These are phyloP conservation scores for Echiichthys vipera DNA, from an alignment of 2,797 vertebrate genomes.

Conservation along the genomic window DNA sequence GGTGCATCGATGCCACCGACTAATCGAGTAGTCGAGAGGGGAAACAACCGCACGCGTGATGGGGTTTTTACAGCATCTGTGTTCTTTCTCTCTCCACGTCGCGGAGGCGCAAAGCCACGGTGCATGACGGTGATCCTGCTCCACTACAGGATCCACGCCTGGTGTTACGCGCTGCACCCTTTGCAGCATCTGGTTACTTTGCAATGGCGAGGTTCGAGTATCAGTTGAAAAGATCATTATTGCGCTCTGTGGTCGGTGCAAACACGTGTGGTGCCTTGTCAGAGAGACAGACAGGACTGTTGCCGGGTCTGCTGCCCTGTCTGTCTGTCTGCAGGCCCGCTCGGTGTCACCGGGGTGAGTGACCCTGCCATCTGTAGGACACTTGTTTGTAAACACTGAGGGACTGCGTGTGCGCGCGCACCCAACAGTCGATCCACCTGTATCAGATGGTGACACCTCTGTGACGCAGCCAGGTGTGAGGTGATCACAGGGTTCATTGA, in stretches of 20 bases:
- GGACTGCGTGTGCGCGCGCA: neutral
- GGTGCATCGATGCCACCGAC: neutral
- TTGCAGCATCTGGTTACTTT: slow-evolving; percentile 72
- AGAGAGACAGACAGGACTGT: neutral
- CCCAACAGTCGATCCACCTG: neutral
- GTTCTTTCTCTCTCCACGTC: neutral
- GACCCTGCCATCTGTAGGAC: slow-evolving; percentile 66
- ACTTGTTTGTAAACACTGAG: slow-evolving; percentile 85
- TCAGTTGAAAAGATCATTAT: slow-evolving; percentile 1
- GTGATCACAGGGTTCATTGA: too few species aligned
- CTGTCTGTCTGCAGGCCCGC: slow-evolving; percentile 10
- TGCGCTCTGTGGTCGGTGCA: neutral
- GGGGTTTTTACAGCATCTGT: neutral
- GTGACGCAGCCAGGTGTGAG: too few species aligned
- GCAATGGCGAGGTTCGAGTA: slow-evolving; percentile 9
- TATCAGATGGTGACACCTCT: slow-evolving; percentile 1
- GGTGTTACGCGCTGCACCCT: slow-evolving; percentile 56
- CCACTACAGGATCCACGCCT: slow-evolving; percentile 69
- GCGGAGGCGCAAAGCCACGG: slow-evolving; percentile 24
- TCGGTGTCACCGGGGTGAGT: slow-evolving; percentile 34
- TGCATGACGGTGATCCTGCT: slow-evolving; percentile 10
- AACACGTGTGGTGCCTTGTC: neutral
- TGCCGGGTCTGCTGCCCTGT: neutral
- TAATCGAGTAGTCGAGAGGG: rapidly evolving
- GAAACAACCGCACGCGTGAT: neutral